Base-by-base conservation (phyloP, 2,797 vertebrate species). In the Melanotaenia boesemani region DNA sequence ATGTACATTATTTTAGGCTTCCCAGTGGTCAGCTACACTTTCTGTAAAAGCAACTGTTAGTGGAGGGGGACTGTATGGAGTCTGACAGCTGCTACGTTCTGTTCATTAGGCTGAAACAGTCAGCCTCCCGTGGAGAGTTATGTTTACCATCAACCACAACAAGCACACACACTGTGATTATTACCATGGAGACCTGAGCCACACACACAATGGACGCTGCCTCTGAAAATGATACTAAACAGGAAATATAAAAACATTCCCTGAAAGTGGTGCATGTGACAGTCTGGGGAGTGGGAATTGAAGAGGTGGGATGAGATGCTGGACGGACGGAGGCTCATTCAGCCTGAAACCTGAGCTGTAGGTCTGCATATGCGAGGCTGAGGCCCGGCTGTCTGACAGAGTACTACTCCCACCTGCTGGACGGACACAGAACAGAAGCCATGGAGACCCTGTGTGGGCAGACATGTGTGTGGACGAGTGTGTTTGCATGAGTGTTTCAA, bases 391-490 rank as follows among this genome's bases (percentile, higher is more conserved):
- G 5, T 76, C 63, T 61, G 70, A 74, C 82, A 93, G 92, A 84
- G 70, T 67, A 75, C 88, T 90, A 93, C 92, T 93, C 70, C 89
- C 94, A 94, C 88, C 93, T 91, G 85, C 89, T 91, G 93, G 89
- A 65, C 50, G 39, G 15, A 60, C 0, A 2, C 5, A n/a, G 75
- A 83, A 86, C 61, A 70, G 39, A 30, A 20, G 7, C 63, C 59
- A 36, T 36, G 4, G 64, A 67, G 67, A 37, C 39, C 20, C 18
- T 32, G 37, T 39, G 37, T 39, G 37, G 37, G 37, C 37, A 39
- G 9, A 12, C 11, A 37, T 39, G 37, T 26, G 6, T 44, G 7
- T 30, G 28, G 37, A 6, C 16, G 18, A 18, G 70, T 32, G 37
- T 37, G 39, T 50, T 28, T 59, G 9, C 26, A n/a, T 41, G 1